A percentile compares a stretch with the other conserved stretches of the same genome.
Conservation (phyloP, 2,113 vertebrate genomes). For the Tamias sibiricus region DNA sequence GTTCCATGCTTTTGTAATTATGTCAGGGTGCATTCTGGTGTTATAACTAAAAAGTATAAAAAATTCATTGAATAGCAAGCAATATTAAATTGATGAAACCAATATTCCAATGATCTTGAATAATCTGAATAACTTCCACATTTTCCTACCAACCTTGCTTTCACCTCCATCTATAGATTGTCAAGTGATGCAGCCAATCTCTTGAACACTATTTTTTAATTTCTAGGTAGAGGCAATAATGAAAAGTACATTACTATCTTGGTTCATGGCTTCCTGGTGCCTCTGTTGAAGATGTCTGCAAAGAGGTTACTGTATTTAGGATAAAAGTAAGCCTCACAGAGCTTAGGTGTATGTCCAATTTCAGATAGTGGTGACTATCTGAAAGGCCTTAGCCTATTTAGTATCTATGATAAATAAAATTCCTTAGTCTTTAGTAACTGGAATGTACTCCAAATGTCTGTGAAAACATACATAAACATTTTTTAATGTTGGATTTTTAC, state of each 20-base stretch:
- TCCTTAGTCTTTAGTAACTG: background rate
- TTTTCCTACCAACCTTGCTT: background rate
- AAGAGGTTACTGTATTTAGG: background rate
- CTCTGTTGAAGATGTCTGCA: background rate
- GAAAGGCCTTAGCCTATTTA: background rate
- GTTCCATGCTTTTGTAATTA: too few species aligned
- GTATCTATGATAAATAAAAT: conserved; percentile 16
- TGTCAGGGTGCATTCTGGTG: too few species aligned
- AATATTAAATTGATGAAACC: background rate
- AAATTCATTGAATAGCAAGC: conserved; percentile 24
- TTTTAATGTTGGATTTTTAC: background rate
- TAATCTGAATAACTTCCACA: background rate
- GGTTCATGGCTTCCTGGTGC: background rate
- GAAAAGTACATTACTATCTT: background rate
- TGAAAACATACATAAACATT: background rate
- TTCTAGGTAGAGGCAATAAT: background rate
- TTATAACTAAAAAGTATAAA: background rate
- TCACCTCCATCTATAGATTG: background rate
- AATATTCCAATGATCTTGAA: background rate
- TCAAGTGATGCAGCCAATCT: background rate
- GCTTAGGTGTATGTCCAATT: background rate
- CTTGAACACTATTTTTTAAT: background rate
- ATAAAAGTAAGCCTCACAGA: background rate
- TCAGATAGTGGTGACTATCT: background rate
- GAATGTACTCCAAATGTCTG: background rate